Evolutionary conservation across 2,113 vertebrate species (phyloP).

Genomic region (Chroicocephalus ridibundus): DNA sequence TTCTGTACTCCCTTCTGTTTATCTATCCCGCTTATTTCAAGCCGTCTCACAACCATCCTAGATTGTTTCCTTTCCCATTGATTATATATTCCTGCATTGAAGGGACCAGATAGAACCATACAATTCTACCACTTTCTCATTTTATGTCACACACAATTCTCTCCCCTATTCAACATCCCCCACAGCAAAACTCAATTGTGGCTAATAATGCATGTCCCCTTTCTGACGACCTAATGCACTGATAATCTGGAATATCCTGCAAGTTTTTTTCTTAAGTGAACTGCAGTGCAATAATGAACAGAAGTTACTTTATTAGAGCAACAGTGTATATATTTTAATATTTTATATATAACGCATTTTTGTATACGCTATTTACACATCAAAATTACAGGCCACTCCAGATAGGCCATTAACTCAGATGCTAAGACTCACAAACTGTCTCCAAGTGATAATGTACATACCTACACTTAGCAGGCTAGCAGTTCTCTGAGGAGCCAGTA

Average conservation of each 20-base stretch:
- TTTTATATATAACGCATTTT: background rate
- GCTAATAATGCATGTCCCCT: background rate
- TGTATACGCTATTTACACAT: background rate
- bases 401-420: background rate
- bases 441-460: background rate
- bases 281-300: background rate
- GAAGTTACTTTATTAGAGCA: background rate
- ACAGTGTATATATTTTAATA: background rate
- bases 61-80: background rate
- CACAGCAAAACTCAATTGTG: background rate
- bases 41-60: background rate
- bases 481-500: background rate
- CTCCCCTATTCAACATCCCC: background rate
- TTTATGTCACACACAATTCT: background rate
- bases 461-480: background rate
- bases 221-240: background rate
- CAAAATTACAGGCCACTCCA: background rate
- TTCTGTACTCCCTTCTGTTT: background rate
- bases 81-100: background rate
- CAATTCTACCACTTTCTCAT: background rate
- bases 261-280: background rate
- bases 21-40: background rate
- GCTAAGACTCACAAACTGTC: background rate
- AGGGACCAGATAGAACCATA: background rate
- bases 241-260: background rate